Percentiles rank a stretch among this genome's conserved stretches.
These are phyloP conservation scores for Mastigias papua DNA, from an alignment of 30 jellyfish, hydroid and myxozoan genomes.

Conservation along the genomic window DNA sequence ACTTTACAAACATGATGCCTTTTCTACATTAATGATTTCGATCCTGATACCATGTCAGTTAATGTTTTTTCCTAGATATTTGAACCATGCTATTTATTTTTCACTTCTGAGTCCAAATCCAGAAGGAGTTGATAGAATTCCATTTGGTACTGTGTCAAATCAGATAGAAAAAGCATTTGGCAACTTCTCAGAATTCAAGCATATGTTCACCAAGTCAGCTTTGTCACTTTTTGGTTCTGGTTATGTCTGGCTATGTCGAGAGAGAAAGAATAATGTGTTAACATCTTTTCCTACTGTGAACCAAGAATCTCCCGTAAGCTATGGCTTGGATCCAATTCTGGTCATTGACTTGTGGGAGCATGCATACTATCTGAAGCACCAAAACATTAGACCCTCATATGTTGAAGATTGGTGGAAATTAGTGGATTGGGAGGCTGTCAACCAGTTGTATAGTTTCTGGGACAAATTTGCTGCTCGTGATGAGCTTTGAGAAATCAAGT, in stretches of 20 bases:
- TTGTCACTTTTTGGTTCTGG: constrained; percentile 89
- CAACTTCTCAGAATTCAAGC: constrained; percentile 66
- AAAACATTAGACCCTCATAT: constrained; percentile 57
- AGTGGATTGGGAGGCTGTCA: constrained; percentile 78
- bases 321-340: constrained; percentile 74
- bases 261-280: constrained; percentile 45
- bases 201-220: constrained; percentile 77
- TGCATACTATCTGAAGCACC: constrained; percentile 81
- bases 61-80: constrained; percentile 58
- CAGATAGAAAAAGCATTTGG: constrained; percentile 72
- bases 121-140: constrained; percentile 24
- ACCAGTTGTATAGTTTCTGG: constrained; percentile 78
- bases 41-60: too few relatives aligned
- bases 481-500: constrained; percentile 38
- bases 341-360: constrained; percentile 91
- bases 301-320: constrained; percentile 75
- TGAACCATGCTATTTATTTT: constrained; percentile 86
- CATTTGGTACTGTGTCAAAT: constrained; percentile 37
- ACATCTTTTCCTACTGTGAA: constrained; percentile 72
- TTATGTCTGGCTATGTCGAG: constrained; percentile 90
- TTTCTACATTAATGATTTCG: too few relatives aligned
- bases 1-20: too few relatives aligned
- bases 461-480: constrained; percentile 26
- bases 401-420: constrained; percentile 83
- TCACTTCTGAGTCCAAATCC: constrained; percentile 84